Percentiles rank a stretch among this genome's conserved stretches.
Conservation (phyloP, 2,797 vertebrate genomes). For the Channallabes apus region DNA sequence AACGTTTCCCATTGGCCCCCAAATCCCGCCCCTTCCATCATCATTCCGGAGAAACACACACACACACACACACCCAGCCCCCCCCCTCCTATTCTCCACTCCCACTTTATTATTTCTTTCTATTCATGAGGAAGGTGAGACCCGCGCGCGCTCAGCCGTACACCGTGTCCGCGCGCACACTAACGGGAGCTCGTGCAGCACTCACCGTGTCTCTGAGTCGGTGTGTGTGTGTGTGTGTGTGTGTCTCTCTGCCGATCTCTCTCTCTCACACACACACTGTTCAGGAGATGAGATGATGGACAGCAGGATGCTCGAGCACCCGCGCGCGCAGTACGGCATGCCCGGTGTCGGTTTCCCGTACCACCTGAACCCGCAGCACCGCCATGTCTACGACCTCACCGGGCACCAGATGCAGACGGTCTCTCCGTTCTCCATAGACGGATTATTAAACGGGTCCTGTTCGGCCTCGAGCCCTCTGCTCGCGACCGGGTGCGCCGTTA, state of each 20-base stretch:
- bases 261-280: background rate
- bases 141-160: conserved; percentile 38
- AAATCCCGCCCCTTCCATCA: conserved; percentile 85
- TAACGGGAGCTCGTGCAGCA: conserved; percentile 4
- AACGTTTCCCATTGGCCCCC: conserved; percentile 92
- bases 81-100: conserved; percentile 62
- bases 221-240: background rate
- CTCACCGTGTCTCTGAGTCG: background rate
- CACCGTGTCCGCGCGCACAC: conserved; percentile 35
- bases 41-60: conserved; percentile 70
- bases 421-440: conserved; percentile 96
- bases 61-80: conserved; percentile 43
- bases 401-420: conserved; percentile 90
- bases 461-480: conserved; percentile 86
- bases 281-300: conserved; percentile 83
- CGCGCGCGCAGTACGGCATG: conserved; percentile 94
- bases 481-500: conserved; percentile 80
- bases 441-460: conserved; percentile 93
- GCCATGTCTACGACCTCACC: conserved; percentile 91
- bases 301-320: conserved; percentile 95
- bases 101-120: conserved; percentile 32
- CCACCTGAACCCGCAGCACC: conserved; percentile 86
- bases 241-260: background rate
- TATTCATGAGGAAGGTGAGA: conserved; percentile 37
- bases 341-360: conserved; percentile 97